Evolutionary conservation across 2,113 vertebrate genomes (phyloP), one percentile per base, ranked within the genome.

Genomic region (Notarius quadriscutis): DNA sequence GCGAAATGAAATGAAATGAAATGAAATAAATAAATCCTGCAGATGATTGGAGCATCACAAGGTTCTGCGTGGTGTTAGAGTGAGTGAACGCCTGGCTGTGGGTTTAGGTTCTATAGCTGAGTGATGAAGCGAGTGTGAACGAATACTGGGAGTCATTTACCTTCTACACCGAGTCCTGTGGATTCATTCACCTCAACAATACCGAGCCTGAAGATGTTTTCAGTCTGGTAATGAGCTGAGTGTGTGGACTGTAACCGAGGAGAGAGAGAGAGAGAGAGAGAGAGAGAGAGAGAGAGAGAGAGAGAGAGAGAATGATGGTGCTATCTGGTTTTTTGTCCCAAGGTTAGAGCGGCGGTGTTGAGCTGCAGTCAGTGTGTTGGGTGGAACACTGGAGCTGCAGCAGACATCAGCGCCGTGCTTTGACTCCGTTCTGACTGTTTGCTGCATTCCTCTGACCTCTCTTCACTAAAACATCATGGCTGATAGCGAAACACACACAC

Each of bases 351-450:
- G 58, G 89, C 87, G 71, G 87, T 90, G 87, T 62, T 34, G 72
- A 67, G 34, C 71, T 90, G 89, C 84, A 74, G 6, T 11, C 25
- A 14, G 82, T 69, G 83, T 71, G 63, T 71, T 74, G 67, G 67
- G 84, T 88, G 89, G 9, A 84, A 80, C 55, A 51, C 22, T 77
- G 80, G 41, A 92, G 93, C 89, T 91, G 91, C 87, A 84, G 93
- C 91, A 87, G 58, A 84, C 86, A 89, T 89, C 87, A 25, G 84
- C 30, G 79, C 0, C 2, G 65, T 96, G 95, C 95, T 95, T 95
- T 95, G 95, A 94, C 95, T 96, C 91, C 93, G 88, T 88, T 84
- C 78, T 87, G 91, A 87, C 75, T 92, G 91, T 92, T 92, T 94
- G 88, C 92, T 92, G 86, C 87, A 88, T 90, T 91, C 81, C 69